Base-by-base conservation (phyloP, 1,140 invertebrate species). In the Elymnias hypermnestra region DNA sequence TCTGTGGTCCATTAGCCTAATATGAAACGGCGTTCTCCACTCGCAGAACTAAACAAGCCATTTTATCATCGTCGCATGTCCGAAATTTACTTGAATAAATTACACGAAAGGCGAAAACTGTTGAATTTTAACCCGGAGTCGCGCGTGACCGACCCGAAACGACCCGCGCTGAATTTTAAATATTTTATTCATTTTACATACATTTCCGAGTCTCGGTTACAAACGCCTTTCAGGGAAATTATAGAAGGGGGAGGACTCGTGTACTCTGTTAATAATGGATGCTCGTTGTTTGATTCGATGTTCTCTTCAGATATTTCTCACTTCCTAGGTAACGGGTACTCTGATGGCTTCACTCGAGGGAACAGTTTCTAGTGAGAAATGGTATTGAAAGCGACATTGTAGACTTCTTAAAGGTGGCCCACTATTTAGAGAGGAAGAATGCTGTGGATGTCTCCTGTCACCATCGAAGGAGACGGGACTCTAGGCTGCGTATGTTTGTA, bases 81-180 rank as follows among this genome's bases (percentile, higher is more conserved):
- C 65, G 42, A 73, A 73, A 70, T 73, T 65, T 62, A 72, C 59
- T 73, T 67, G 71, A 73, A 77, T 77, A 77, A 72, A 74, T 77
- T 74, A 74, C 44, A 48, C 47, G 40, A 67, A 65, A 71, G 55
- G 71, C 56, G 59, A 57, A 63, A 70, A 72, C 63, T 70, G 68
- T 66, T 74, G 68, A 72, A 74, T 77, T 74, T 77, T 74, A 74
- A 77, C 73, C 63, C 66, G 54, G 56, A 56, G 52, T 58, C 31
- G 66, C 52, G 60, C 72, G 72, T 76, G 70, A 65, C 70, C 52
- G 63, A 29, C 51, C 53, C 41, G 12, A 52, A 36, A 36, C 42
- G 15, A 42, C 40, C 40, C 43, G 36, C 35, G 43, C 51, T 52
- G 69, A 68, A 72, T 72, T 66, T 75, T 66, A 51, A 71, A 72